Base-by-base conservation (phyloP, 30 jellyfish, hydroid and myxozoan genomes). In the Cassiopea andromeda region DNA sequence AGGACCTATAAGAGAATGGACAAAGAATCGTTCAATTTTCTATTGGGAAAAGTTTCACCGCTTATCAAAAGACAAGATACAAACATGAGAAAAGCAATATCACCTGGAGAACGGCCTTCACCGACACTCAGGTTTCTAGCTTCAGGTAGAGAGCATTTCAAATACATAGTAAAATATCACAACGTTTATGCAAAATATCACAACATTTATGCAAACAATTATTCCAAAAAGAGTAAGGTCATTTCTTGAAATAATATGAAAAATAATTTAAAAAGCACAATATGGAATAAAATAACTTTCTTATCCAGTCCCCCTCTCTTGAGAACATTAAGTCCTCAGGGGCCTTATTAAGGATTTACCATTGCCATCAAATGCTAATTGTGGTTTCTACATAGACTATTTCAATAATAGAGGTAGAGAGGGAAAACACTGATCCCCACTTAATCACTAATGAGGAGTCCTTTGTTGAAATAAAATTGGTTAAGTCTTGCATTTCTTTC, bases 121-220 rank as follows among this genome's bases (percentile, higher is more conserved):
- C 49, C 47, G 48, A 78, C 87, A 54, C 74, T 78, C 27, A 49
- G 87, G 45, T 78, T 78, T 78, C 75, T 78, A 10, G 87, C 87
- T 46, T 6, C 87, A 78, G 87, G 87, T 78, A 43, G 27, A 44
- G 7, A 43, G 64, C 46, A n/a, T 47, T 73, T 73, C 60, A 12
- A 43, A 73, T 43, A 18, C 58, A 47, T 73, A 8, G 64, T 54
- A 54, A 54, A 54, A 54, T 54, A 54, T 54, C 7, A 54, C 64
- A 54, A 54, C 64, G 12, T 3, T 6, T 3, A 3, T 54, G 64
- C 64, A 54, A 54, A 54, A 54, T 54, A 54, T 54, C 7, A 54
- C 64, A 54, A 54, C 64, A 54, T 3, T 6, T 3, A 3, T 54
- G 64, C 64, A 54, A 27, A 54, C 64, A 54, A 54, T 54, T 3